phyloP scores from a whole-genome alignment of 2,888 invertebrate genomes.

The Boloria selene region DNA sequence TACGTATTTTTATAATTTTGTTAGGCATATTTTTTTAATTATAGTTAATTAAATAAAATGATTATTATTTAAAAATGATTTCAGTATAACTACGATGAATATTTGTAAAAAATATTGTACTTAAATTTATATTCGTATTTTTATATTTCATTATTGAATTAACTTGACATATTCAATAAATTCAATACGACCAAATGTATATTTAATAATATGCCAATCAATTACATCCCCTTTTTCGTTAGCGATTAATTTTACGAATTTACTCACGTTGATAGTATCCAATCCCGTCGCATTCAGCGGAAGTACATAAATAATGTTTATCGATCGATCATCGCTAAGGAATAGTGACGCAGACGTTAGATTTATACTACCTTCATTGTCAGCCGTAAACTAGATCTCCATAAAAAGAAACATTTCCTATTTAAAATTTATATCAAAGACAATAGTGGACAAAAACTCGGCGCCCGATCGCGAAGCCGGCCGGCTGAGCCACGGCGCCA shows the following conservation, averaged over 20 bases:
- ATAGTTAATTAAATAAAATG: too few relatives aligned
- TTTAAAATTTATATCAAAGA: slow-evolving; percentile 82
- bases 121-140: too few relatives aligned
- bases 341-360: slow-evolving; percentile 74
- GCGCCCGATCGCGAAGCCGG: slow-evolving; percentile 73
- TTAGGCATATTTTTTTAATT: too few relatives aligned
- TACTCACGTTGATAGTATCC: slow-evolving; percentile 50
- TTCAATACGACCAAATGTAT: neutral
- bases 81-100: too few relatives aligned
- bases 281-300: slow-evolving; percentile 53
- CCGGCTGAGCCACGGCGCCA: slow-evolving; percentile 73
- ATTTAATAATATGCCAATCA: slow-evolving; percentile 6
- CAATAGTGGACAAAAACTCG: slow-evolving; percentile 81
- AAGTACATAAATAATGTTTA: slow-evolving; percentile 82
- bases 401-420: slow-evolving; percentile 82
- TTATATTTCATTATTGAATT: too few relatives aligned
- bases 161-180: neutral
- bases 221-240: slow-evolving; percentile 18
- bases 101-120: too few relatives aligned
- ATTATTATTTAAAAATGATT: too few relatives aligned
- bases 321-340: slow-evolving; percentile 79
- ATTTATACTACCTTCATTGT: slow-evolving; percentile 80
- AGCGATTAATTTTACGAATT: slow-evolving; percentile 57
- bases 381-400: slow-evolving; percentile 82
- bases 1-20: neutral